Base-by-base conservation (phyloP, 2,888 invertebrate genomes). In the Drosophila acutilabella region DNA sequence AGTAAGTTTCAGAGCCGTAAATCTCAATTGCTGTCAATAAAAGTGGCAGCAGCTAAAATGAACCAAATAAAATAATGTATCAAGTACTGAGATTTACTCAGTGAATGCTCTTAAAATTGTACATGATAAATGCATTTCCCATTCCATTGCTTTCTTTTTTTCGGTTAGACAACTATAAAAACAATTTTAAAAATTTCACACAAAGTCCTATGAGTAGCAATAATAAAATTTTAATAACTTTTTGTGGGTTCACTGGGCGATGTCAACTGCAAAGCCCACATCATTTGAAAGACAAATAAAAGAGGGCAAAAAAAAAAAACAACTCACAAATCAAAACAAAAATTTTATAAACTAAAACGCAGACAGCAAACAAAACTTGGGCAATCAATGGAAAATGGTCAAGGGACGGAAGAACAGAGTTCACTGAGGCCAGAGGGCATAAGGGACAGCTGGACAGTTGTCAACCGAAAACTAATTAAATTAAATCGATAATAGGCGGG, bases 151-250 rank as follows among this genome's bases (percentile, higher is more conserved):
- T 5, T 2, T 23, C 18, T 23, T 23, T 23, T 23, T 52, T 42
- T 45, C 36, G 38, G 42, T 38, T 38, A 13, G 38, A 38, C 38
- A 14, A 7, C 14, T 62, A 58, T 62, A 80, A 72, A 78, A 76
- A 59, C 18, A 20, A 26, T 64, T 75, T 70, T 53, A 48, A 81
- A 70, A 62, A 56, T 53, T 78, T 79, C 60, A 79, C 74, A 67
- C 53, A 62, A 26, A 56, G 59, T 30, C 58, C 58, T 59, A 59
- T 59, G 66, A 73, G 66, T 61, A 52, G 79, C 64, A 50, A 71
- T 81, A 75, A 87, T 87, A 75, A 87, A 82, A 81, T 66, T 81
- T 73, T 87, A 87, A 82, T 81, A 84, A 84, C 78, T 64, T 75
- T 73, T 69, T 45, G 23, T 45, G 65, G 68, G 81, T 79, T 87